Evolutionary conservation across 2,888 invertebrate species (phyloP), one percentile per base, ranked within the genome.

Genomic region (Prosapia bicincta): DNA sequence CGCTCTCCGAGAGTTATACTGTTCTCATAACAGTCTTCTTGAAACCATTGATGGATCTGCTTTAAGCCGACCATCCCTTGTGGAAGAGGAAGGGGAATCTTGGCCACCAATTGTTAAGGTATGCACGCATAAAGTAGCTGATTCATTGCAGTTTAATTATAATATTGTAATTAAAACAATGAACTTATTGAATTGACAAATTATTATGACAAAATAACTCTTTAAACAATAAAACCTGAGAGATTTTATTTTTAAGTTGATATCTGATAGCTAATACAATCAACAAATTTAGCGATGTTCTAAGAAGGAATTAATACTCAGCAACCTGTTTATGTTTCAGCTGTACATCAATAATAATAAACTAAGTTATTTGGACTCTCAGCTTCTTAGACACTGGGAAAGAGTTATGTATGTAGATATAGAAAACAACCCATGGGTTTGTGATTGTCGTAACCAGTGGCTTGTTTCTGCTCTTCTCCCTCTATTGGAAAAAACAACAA

Each of bases 371-470:
- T 84, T 96, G n/a, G 89, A 93, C 79, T 85, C 86, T n/a, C 86
- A 88, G 15, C 84, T 92, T 66, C 79, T 92, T 1, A 87, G 89
- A 0, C 89, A 91, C 72, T 95, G 94, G 95, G 91, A 92, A 81
- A 85, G 88, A 28, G 83, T 96, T 20, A 86, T 88, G 28, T 86
- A 86, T 71, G 83, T 95, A 71, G 90, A 93, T 79, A 87, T 96
- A 9, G 88, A 89, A 38, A 88, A 88, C 81, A 95, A 95, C 83
- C 91, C 92, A 0, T 95, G 90, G 91, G 86, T 88, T 26, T 96
- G 95, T 82, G 93, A 94, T 83, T 93, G 93, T 81, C 88, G 90
- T 77, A 94, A 94, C 76, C 91, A 92, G 82, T 92, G 92, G 90
- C 88, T 95, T 85, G 89, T 94, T 20, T 88, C 90, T 32, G 85